phyloP scores from a whole-genome alignment of 2,888 invertebrate species.

The Lissonota sp. region DNA sequence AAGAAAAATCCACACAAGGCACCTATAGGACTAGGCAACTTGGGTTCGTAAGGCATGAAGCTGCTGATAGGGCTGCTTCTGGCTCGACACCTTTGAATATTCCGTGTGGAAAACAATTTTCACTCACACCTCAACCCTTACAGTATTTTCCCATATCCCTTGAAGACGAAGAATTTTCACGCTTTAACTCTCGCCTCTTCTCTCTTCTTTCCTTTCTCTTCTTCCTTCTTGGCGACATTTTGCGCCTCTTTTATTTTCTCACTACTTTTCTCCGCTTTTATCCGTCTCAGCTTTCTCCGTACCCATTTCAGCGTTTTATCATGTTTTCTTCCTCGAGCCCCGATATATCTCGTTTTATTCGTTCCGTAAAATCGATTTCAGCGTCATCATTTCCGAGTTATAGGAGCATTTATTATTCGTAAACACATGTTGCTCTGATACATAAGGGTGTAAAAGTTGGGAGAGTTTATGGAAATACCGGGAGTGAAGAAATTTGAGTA shows the following conservation, averaged over 20 bases:
- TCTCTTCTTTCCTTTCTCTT: slow-evolving; percentile 2
- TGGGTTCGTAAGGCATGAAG: slow-evolving; percentile 1
- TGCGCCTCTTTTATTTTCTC: slow-evolving; percentile 4
- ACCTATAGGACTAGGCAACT: too few species aligned
- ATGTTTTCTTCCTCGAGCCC: too few species aligned
- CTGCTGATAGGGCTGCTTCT: slow-evolving; percentile 35
- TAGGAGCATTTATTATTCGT: too few species aligned
- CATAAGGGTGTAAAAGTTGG: too few species aligned
- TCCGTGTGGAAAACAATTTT: slow-evolving; percentile 49
- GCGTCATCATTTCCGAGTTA: too few species aligned
- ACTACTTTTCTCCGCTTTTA: slow-evolving; percentile 1
- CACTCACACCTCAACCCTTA: slow-evolving; percentile 12
- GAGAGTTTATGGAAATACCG: too few species aligned
- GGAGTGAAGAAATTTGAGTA: too few species aligned
- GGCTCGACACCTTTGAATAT: slow-evolving; percentile 35
- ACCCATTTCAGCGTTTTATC: too few species aligned
- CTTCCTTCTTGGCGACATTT: background rate
- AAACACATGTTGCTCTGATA: too few species aligned
- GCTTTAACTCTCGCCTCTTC: background rate
- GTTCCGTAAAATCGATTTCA: too few species aligned
- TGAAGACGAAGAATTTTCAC: background rate
- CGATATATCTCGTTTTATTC: too few species aligned
- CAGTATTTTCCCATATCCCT: slow-evolving; percentile 1
- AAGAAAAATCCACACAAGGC: background rate
- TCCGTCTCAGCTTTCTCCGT: too few species aligned